These are phyloP conservation scores for Holothuria leucospilota DNA, from an alignment of 53 echinoderm and acorn worm genomes.

Conservation along the genomic window DNA sequence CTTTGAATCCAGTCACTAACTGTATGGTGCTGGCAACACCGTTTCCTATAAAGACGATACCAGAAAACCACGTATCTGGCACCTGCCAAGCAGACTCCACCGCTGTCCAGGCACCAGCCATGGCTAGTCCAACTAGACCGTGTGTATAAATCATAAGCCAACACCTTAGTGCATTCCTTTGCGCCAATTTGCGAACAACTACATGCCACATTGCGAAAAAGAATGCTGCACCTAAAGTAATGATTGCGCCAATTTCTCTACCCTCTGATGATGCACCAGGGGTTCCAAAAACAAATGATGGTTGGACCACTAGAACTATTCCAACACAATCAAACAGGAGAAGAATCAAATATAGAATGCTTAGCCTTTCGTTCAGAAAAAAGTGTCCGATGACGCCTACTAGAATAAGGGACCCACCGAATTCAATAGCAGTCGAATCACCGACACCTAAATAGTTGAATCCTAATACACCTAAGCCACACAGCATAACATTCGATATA, in stretches of 20 bases:
- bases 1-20: background rate
- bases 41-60: background rate
- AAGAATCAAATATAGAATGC: background rate
- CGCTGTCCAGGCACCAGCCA: background rate
- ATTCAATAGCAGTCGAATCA: constrained; percentile 2
- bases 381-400: background rate
- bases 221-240: background rate
- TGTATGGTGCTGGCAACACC: background rate
- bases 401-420: background rate
- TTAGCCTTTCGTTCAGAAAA: background rate
- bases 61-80: background rate
- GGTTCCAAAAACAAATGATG: background rate
- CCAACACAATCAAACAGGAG: background rate
- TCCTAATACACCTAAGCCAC: background rate
- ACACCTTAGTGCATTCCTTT: background rate
- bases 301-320: background rate
- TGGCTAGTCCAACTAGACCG: background rate
- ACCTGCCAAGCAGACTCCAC: background rate
- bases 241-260: background rate
- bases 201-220: background rate
- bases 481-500: background rate
- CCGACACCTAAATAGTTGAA: background rate
- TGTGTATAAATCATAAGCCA: background rate
- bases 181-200: background rate
- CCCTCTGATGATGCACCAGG: background rate